Percentiles rank a stretch among this genome's conserved stretches.
phyloP scores from a whole-genome alignment of 2,888 invertebrate genomes.

The Pediacus dermestoides region DNA sequence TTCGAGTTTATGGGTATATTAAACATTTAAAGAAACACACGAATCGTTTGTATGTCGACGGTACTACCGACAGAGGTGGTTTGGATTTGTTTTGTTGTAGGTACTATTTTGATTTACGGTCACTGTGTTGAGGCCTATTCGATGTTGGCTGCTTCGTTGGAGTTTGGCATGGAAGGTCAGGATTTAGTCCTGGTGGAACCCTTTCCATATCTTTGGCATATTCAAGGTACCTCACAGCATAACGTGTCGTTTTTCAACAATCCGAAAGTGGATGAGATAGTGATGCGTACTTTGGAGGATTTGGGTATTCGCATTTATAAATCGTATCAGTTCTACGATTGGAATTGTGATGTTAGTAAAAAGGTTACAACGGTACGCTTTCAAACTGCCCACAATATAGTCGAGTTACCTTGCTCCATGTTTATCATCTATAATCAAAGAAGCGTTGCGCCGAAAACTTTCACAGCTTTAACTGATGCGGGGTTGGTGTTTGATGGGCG shows the following conservation, averaged over 20 bases:
- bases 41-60: too few relatives aligned
- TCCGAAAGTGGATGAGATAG: constrained; percentile 54
- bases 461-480: constrained; percentile 54
- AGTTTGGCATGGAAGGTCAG: constrained; percentile 55
- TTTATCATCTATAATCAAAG: constrained; percentile 59
- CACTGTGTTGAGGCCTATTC: constrained; percentile 62
- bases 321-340: constrained; percentile 56
- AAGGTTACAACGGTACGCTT: constrained; percentile 49
- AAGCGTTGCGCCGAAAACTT: constrained; percentile 48
- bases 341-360: constrained; percentile 46
- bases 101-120: constrained; percentile 63
- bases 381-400: constrained; percentile 49
- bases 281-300: constrained; percentile 46
- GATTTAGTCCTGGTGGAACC: constrained; percentile 62
- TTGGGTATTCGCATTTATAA: constrained; percentile 51
- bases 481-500: constrained; percentile 49
- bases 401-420: constrained; percentile 54
- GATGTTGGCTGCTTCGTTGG: constrained; percentile 61
- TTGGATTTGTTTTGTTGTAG: too few relatives aligned
- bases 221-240: constrained; percentile 21
- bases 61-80: too few relatives aligned
- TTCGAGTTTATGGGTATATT: too few relatives aligned
- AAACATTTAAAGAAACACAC: too few relatives aligned
- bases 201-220: constrained; percentile 40
- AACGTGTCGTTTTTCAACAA: constrained; percentile 42